These are phyloP conservation scores for Musca domestica DNA, from an alignment of 1,140 invertebrate species.

Conservation along the genomic window DNA sequence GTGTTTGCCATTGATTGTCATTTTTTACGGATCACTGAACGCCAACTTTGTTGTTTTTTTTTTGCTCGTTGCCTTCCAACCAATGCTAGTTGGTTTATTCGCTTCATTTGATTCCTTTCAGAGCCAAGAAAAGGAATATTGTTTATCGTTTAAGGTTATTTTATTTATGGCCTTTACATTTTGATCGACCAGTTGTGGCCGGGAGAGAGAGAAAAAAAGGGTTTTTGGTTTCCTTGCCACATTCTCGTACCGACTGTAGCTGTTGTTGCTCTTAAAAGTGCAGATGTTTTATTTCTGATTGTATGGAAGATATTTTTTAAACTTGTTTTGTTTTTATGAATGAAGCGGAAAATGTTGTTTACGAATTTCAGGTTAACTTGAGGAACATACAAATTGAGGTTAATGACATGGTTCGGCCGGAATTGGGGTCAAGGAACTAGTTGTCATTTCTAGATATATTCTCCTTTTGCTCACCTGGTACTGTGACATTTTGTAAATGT, in stretches of 20 bases:
- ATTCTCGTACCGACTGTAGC: not conserved
- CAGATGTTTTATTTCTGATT: constrained; percentile 9
- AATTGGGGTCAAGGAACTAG: too few species aligned
- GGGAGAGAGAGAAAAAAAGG: not conserved
- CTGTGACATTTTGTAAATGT: too few species aligned
- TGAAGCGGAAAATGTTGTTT: not conserved
- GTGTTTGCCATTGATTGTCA: not conserved
- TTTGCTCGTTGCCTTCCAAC: not conserved
- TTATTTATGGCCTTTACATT: constrained; percentile 9
- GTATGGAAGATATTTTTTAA: not conserved
- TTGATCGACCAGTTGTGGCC: not conserved
- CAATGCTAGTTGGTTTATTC: not conserved
- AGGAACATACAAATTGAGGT: too few species aligned
- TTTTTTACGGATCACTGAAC: constrained; percentile 11
- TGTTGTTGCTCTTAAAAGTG: not conserved
- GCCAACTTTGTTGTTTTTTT: not conserved
- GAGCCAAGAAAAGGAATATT: too few species aligned
- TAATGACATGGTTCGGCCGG: too few species aligned
- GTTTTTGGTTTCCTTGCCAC: not conserved
- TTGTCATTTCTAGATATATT: too few species aligned
- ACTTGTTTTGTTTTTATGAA: not conserved
- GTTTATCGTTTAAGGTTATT: too few species aligned
- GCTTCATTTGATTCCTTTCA: too few species aligned
- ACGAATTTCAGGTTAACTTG: not conserved
- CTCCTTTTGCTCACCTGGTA: too few species aligned